Base-by-base conservation (phyloP, 1,140 invertebrate species). In the Scaptomyza hsui region DNA sequence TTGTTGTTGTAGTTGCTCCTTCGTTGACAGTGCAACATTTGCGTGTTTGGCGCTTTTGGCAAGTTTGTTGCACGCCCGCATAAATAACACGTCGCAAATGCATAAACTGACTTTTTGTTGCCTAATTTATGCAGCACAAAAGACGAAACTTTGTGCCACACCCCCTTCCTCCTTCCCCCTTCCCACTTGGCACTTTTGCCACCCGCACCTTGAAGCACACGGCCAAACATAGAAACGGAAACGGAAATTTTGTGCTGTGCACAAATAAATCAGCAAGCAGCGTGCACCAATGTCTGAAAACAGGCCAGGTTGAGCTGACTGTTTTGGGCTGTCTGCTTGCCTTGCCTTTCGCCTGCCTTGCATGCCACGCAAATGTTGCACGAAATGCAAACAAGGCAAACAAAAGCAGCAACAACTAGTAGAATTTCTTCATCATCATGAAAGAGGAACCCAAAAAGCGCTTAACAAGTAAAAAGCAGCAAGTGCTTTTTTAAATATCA, bases 191-290 rank as follows among this genome's bases (percentile, higher is more conserved):
- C n/a, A n/a, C n/a, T n/a, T 7, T 29, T 29, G 26, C 26, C 26
- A 29, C 26, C 26, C 26, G 26, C 26, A 29, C 26, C 26, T 29
- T 29, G 26, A 44, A 29, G 39, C 60, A 15, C 37, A 37, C 18
- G 44, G 13, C 52, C 37, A 21, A 29, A 12, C 13, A 37, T 37
- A 4, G 45, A 47, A 70, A 52, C 81, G 80, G 81, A 85, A 85
- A 86, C 81, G 80, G 73, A 86, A 86, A 85, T 86, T 86, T 85
- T 86, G 81, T 86, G 76, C 80, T 85, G 72, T 86, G 81, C 72
- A 79, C 76, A 85, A 85, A 85, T 88, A 86, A 86, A 88, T 86
- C 82, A 86, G 76, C 76, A 60, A 70, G 73, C 51, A 63, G 72
- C 49, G 4, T n/a, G 12, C 32, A 37, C 0, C 32, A 37, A 37